Conservation (phyloP, 2,113 vertebrate genomes). For the Sylvietta virens region DNA sequence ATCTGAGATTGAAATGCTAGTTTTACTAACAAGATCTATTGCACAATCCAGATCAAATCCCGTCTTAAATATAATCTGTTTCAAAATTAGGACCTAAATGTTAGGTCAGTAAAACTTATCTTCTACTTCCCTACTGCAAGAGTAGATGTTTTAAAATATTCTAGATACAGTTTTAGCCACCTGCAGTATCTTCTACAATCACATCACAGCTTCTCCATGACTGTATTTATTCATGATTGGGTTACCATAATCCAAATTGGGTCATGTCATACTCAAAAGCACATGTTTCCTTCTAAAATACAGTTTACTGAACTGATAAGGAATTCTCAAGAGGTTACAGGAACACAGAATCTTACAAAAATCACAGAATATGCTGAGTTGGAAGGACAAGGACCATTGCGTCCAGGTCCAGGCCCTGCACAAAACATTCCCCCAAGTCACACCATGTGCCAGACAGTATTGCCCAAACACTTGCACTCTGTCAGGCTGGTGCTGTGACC, state of each 20-base stretch:
- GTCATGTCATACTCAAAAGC: background rate
- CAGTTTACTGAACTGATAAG: background rate
- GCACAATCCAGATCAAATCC: background rate
- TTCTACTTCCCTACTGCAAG: background rate
- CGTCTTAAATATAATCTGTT: background rate
- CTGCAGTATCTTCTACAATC: background rate
- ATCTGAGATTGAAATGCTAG: background rate
- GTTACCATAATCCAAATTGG: background rate
- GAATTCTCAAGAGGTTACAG: background rate
- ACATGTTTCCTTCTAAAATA: background rate
- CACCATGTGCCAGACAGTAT: background rate
- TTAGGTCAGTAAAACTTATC: background rate
- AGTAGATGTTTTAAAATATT: background rate
- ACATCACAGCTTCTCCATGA: background rate
- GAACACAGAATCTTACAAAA: background rate
- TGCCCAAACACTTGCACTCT: background rate
- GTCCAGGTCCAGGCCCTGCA: background rate
- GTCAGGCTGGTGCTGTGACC: background rate
- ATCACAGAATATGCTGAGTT: background rate
- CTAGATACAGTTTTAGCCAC: background rate
- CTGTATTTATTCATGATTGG: background rate
- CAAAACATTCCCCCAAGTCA: background rate
- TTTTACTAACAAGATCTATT: background rate
- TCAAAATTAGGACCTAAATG: background rate
- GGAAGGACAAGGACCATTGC: accelerated